These are phyloP conservation scores for Epiblema foenella DNA, from an alignment of 2,888 invertebrate species.

Conservation along the genomic window DNA sequence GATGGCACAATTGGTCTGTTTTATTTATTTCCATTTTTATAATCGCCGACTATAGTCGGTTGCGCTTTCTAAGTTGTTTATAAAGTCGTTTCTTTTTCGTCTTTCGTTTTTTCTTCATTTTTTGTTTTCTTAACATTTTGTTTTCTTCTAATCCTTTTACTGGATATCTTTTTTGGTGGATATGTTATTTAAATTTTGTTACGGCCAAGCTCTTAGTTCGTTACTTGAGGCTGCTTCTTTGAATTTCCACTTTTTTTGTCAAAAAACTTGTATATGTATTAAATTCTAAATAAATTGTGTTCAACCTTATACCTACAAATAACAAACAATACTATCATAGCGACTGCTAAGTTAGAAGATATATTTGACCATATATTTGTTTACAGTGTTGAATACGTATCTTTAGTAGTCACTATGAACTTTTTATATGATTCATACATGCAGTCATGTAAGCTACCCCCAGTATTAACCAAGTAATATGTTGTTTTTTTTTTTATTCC, in stretches of 20 bases:
- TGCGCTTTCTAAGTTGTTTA: conserved; percentile 28
- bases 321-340: conserved; percentile 9
- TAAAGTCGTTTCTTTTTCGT: neutral
- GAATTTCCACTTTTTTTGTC: conserved; percentile 18
- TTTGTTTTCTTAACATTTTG: neutral
- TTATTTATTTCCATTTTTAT: conserved; percentile 19
- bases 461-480: neutral
- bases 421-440: conserved; percentile 1
- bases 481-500: no score
- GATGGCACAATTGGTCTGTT: conserved; percentile 41
- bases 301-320: neutral
- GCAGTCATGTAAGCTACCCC: conserved; percentile 11
- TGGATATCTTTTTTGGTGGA: conserved; percentile 15
- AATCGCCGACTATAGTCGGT: conserved; percentile 20
- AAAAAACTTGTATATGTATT: conserved; percentile 4
- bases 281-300: conserved; percentile 27
- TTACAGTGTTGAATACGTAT: neutral
- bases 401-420: conserved; percentile 19
- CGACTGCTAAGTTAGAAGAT: conserved; percentile 11
- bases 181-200: neutral
- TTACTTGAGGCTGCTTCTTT: conserved; percentile 33
- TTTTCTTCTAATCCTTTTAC: conserved; percentile 22
- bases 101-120: neutral
- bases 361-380: neutral
- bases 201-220: conserved; percentile 33